phyloP scores from a whole-genome alignment of 2,113 vertebrate genomes.

The Phyllostomus hastatus region DNA sequence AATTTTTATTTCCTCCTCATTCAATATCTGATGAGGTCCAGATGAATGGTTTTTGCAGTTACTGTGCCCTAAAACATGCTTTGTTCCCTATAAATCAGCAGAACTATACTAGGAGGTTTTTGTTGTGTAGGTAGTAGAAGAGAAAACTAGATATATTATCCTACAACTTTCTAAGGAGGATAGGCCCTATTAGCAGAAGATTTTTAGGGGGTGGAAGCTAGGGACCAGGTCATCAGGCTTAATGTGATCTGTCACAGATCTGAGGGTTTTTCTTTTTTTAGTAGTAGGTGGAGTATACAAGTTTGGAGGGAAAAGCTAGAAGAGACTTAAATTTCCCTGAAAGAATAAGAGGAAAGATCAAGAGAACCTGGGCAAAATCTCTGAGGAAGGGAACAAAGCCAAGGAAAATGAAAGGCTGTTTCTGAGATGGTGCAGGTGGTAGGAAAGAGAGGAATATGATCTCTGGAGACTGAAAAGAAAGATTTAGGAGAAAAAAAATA shows the following conservation, averaged over 20 bases:
- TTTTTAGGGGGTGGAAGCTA: neutral
- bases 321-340: neutral
- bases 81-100: neutral
- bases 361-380: neutral
- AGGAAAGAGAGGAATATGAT: neutral
- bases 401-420: neutral
- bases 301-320: conserved; percentile 6
- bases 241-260: neutral
- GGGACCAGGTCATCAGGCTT: conserved; percentile 37
- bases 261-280: neutral
- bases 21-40: neutral
- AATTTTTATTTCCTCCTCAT: neutral
- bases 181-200: neutral
- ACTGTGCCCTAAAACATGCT: neutral
- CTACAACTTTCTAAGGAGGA: neutral
- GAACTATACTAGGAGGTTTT: neutral
- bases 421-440: neutral
- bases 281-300: neutral
- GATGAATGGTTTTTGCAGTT: neutral
- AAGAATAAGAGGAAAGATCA: conserved; percentile 15
- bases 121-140: neutral
- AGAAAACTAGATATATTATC: neutral
- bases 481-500: neutral
- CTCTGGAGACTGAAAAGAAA: conserved; percentile 9
- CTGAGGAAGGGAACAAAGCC: neutral